Conservation (phyloP, 1,140 invertebrate genomes). For the Panulirus ornatus region DNA sequence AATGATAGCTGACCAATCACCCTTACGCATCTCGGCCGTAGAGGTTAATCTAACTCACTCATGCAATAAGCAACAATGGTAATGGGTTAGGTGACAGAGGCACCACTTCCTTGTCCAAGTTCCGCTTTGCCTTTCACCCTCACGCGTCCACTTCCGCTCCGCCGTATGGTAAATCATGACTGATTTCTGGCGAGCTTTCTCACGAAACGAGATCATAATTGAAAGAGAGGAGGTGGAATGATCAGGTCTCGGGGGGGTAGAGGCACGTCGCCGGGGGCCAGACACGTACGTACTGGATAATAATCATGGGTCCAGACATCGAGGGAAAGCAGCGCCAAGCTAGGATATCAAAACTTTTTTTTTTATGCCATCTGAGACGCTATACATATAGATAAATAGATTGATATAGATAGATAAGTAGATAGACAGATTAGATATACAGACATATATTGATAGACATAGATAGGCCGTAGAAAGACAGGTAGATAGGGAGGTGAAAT, state of each 20-base stretch:
- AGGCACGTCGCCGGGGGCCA: not conserved
- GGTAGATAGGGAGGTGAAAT: not conserved
- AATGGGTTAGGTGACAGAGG: slow-evolving; percentile 2
- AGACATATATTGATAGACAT: too few relatives aligned
- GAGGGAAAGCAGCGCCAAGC: too few relatives aligned
- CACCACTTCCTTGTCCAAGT: slow-evolving; percentile 28
- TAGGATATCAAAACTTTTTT: too few relatives aligned
- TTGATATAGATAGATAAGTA: too few relatives aligned
- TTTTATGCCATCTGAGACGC: too few relatives aligned
- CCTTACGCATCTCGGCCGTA: too few relatives aligned
- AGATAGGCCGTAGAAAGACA: too few relatives aligned
- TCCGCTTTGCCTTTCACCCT: slow-evolving; percentile 16
- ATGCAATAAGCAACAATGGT: slow-evolving; percentile 16
- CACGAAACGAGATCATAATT: too few relatives aligned
- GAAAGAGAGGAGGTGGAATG: too few relatives aligned
- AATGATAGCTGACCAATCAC: not conserved
- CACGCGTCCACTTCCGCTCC: slow-evolving; percentile 2
- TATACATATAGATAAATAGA: too few relatives aligned
- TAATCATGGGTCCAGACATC: too few relatives aligned
- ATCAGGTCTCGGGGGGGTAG: not conserved
- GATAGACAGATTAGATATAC: too few relatives aligned
- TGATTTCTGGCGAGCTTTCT: not conserved
- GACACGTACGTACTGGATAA: not conserved
- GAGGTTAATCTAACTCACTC: not conserved
- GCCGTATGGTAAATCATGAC: not conserved